phyloP scores from a whole-genome alignment of 2,797 vertebrate species.

The Carduelis carduelis region DNA sequence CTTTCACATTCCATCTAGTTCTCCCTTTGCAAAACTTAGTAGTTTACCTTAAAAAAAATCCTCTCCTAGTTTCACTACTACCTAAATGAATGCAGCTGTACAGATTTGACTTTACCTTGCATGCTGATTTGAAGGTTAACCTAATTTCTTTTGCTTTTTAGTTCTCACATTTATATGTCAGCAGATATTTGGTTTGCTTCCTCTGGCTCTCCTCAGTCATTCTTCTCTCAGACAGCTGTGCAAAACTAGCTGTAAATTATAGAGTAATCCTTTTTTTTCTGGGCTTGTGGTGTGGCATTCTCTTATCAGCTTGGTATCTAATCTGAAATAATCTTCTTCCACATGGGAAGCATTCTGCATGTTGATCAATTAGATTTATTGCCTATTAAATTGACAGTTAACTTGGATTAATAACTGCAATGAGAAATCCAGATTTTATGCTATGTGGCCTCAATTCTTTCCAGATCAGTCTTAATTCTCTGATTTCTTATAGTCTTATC shows the following conservation, averaged over 20 bases:
- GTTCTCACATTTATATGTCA: slow-evolving; percentile 40
- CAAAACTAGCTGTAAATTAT: slow-evolving; percentile 21
- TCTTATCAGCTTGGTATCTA: slow-evolving; percentile 15
- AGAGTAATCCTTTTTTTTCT: neutral
- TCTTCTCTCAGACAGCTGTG: slow-evolving; percentile 19
- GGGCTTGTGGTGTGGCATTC: neutral
- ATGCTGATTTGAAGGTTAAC: neutral
- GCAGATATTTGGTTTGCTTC: slow-evolving; percentile 32
- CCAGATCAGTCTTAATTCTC: neutral
- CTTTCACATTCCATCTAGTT: neutral
- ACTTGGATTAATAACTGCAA: neutral
- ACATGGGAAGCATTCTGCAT: neutral
- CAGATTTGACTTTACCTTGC: neutral
- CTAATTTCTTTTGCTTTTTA: slow-evolving; percentile 17
- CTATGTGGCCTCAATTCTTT: neutral
- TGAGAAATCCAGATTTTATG: neutral
- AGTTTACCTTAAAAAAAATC: slow-evolving; percentile 9
- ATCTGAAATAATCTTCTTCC: slow-evolving; percentile 22
- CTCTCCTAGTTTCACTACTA: neutral
- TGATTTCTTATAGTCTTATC: neutral
- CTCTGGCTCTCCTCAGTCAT: neutral
- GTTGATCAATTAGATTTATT: slow-evolving; percentile 16
- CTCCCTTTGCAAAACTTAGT: neutral
- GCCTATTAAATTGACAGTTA: neutral
- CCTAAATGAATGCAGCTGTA: slow-evolving; percentile 18